phyloP scores from a whole-genome alignment of 1,140 invertebrate genomes.

The Cotesia chilonis region DNA sequence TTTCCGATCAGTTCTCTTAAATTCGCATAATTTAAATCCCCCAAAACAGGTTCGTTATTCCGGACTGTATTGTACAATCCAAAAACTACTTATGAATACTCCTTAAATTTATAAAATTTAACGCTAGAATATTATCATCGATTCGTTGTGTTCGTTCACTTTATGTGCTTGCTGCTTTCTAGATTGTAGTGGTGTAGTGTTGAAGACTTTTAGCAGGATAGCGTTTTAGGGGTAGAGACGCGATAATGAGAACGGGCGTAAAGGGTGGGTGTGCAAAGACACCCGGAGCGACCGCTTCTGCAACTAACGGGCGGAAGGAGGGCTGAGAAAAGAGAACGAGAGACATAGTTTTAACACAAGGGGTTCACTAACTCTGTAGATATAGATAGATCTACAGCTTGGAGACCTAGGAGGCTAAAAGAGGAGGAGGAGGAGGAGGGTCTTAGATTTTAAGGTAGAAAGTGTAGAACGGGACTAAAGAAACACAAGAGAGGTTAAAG shows the following conservation, averaged over 20 bases:
- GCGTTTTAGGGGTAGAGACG: conserved; percentile 62
- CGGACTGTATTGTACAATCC: too few relatives aligned
- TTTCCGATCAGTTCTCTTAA: conserved; percentile 58
- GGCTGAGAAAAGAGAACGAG: conserved; percentile 35
- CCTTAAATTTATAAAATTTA: too few relatives aligned
- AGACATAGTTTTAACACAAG: conserved; percentile 29
- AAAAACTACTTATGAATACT: too few relatives aligned
- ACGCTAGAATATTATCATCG: too few relatives aligned
- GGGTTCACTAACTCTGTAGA: conserved; percentile 32
- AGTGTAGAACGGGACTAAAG: conserved; percentile 23
- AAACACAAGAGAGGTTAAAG: conserved; percentile 32
- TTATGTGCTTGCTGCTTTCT: too few relatives aligned
- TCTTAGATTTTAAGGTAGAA: conserved; percentile 31
- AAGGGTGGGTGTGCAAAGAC: conserved; percentile 59
- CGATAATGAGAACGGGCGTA: conserved; percentile 64
- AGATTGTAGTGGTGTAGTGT: conserved; percentile 36
- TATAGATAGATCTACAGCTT: conserved; percentile 16
- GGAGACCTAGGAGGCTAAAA: too few relatives aligned
- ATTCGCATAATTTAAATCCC: conserved; percentile 51
- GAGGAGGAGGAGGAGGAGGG: conserved; percentile 28
- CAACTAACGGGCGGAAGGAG: conserved; percentile 33
- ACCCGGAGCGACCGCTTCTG: conserved; percentile 45
- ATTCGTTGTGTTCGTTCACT: too few relatives aligned
- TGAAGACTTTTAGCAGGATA: conserved; percentile 57
- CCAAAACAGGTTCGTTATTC: conserved; percentile 7